A percentile compares a stretch with the other conserved stretches of the same genome.
phyloP scores from a whole-genome alignment of 2,113 vertebrate genomes.

The Antigone vipio region DNA sequence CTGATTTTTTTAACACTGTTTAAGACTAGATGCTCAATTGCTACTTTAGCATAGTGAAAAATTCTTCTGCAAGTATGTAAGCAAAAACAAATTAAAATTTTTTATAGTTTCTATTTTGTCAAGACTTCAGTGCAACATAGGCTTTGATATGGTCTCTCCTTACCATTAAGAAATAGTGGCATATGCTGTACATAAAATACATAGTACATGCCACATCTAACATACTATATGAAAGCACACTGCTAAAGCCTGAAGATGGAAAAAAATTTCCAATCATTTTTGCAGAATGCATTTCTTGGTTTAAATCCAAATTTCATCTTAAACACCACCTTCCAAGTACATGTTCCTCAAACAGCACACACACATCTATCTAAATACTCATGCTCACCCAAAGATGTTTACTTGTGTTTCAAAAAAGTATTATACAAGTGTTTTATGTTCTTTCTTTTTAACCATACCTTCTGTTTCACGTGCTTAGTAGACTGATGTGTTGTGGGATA shows the following conservation, averaged over 20 bases:
- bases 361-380: neutral
- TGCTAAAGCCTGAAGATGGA: neutral
- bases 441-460: neutral
- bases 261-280: neutral
- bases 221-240: neutral
- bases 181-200: neutral
- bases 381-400: neutral
- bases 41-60: neutral
- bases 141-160: neutral
- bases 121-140: neutral
- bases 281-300: neutral
- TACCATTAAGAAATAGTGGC: neutral
- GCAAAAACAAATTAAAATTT: neutral
- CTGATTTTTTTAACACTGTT: neutral
- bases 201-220: neutral
- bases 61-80: neutral
- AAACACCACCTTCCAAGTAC: neutral
- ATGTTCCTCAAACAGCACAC: neutral
- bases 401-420: neutral
- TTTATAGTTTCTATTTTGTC: neutral
- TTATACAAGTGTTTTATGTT: neutral
- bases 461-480: slow-evolving; percentile 15
- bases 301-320: neutral
- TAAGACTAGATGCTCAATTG: neutral
- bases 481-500: neutral